Conservation (phyloP, 2,888 invertebrate species). For the Nebria brevicollis region DNA sequence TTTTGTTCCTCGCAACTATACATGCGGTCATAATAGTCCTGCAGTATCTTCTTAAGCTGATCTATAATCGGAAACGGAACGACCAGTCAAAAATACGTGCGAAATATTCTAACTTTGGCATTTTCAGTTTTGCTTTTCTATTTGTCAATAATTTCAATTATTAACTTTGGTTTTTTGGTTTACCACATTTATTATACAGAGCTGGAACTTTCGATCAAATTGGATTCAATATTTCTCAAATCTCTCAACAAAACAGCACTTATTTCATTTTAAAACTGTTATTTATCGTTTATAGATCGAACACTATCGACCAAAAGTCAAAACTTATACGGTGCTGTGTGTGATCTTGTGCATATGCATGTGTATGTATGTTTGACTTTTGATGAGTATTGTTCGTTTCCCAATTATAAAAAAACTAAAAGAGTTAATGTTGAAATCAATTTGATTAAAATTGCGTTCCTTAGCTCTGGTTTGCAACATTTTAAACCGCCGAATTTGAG, state of each 20-base stretch:
- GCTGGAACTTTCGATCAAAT: neutral
- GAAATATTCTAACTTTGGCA: neutral
- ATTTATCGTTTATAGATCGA: too few species aligned
- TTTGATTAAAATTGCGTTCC: neutral
- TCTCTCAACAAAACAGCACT: neutral
- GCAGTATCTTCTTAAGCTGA: conserved; percentile 91
- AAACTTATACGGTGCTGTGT: neutral
- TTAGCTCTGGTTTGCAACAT: neutral
- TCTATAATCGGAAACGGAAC: conserved; percentile 72
- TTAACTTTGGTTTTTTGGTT: neutral
- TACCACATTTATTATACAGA: neutral
- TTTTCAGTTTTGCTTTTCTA: conserved; percentile 19
- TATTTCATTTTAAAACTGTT: too few species aligned
- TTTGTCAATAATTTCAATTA: neutral
- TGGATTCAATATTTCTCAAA: neutral
- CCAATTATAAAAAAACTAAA: neutral
- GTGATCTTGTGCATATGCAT: neutral
- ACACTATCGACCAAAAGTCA: too few species aligned
- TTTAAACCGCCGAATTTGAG: neutral
- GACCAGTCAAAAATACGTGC: conserved; percentile 57
- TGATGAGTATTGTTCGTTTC: neutral
- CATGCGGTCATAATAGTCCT: conserved; percentile 97
- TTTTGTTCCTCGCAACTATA: conserved; percentile 98
- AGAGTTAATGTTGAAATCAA: neutral
- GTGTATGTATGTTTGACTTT: conserved; percentile 6